Conservation (phyloP, 1,140 invertebrate species). For the Pseudoatta argentina region DNA sequence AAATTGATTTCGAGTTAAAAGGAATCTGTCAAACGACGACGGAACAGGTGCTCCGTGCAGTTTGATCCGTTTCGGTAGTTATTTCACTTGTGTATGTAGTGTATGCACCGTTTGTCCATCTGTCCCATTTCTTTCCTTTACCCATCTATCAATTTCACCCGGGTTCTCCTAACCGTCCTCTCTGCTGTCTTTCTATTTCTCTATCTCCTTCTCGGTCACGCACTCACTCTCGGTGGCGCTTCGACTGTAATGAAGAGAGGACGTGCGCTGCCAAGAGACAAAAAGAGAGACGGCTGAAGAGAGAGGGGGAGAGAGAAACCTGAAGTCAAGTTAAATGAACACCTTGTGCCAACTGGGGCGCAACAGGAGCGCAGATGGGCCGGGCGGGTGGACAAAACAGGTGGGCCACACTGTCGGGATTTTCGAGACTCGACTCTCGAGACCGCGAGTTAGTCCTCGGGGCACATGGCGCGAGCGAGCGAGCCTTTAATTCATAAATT, state of each 20-base stretch:
- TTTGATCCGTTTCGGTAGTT: background rate
- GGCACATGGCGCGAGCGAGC: slow-evolving; percentile 53
- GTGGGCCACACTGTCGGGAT: slow-evolving; percentile 78
- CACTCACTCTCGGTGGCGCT: slow-evolving; percentile 72
- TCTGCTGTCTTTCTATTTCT: slow-evolving; percentile 9
- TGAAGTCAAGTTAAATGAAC: slow-evolving; percentile 74
- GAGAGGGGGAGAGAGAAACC: slow-evolving; percentile 12
- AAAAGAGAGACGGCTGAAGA: slow-evolving; percentile 29
- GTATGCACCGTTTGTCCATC: slow-evolving; percentile 6
- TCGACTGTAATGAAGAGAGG: slow-evolving; percentile 69
- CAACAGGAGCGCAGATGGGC: slow-evolving; percentile 76
- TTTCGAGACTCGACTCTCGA: slow-evolving; percentile 74
- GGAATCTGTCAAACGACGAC: background rate
- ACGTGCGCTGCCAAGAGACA: slow-evolving; percentile 1
- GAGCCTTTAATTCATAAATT: slow-evolving; percentile 72
- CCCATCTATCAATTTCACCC: slow-evolving; percentile 72
- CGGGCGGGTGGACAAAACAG: slow-evolving; percentile 82
- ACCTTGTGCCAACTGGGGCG: slow-evolving; percentile 83
- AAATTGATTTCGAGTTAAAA: slow-evolving; percentile 18
- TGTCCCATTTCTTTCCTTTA: slow-evolving; percentile 18
- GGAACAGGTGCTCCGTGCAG: background rate
- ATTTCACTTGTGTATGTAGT: background rate
- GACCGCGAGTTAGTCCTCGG: slow-evolving; percentile 56
- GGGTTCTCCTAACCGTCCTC: background rate
- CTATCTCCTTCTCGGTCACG: slow-evolving; percentile 4